Evolutionary conservation across 1,140 invertebrate genomes (phyloP), one percentile per base, ranked within the genome.

Genomic region (Drosophila varians): DNA sequence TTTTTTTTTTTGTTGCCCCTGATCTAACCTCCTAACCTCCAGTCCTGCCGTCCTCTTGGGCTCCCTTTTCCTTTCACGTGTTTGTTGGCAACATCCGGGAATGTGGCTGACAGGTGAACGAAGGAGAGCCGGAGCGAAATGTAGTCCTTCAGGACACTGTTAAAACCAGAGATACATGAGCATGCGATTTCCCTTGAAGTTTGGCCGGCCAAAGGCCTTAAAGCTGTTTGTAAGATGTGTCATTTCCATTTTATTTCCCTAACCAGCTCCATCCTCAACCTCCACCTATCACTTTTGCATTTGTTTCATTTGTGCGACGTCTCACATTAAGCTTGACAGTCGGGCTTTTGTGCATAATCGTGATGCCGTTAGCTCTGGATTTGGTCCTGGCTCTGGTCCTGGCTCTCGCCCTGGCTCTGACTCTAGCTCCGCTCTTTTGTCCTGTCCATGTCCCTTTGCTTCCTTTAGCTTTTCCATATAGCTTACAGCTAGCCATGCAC

Each of bases 261-360:
- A 28, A 45, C 12, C 16, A 2, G 6, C 2, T 18, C 34, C 51
- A 8, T 5, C 11, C 9, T 19, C 21, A 3, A 12, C 8, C 4
- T 18, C 19, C 28, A 14, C 40, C 40, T 40, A 76, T 62, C 43
- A 26, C 73, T 53, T 74, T 80, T 80, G 70, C 80, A 70, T 80
- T 80, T 77, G 80, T 76, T 86, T 76, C 75, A 80, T 84, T 80
- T 79, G 61, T 86, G 65, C 72, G 72, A 79, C 74, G 62, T 77
- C 79, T 86, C 82, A 86, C 76, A 80, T 86, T 84, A 73, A 87
- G 82, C 76, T 48, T 76, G 75, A 68, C 79, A 86, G 76, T 76
- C 53, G 53, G 65, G 80, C 80, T 80, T 69, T 76, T 86, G 66
- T 86, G 76, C 80, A 84, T 84, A 84, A 86, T 84, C 80, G 80